Evolutionary conservation across 1,140 invertebrate species (phyloP).

Genomic region (Coptotermes formosanus): DNA sequence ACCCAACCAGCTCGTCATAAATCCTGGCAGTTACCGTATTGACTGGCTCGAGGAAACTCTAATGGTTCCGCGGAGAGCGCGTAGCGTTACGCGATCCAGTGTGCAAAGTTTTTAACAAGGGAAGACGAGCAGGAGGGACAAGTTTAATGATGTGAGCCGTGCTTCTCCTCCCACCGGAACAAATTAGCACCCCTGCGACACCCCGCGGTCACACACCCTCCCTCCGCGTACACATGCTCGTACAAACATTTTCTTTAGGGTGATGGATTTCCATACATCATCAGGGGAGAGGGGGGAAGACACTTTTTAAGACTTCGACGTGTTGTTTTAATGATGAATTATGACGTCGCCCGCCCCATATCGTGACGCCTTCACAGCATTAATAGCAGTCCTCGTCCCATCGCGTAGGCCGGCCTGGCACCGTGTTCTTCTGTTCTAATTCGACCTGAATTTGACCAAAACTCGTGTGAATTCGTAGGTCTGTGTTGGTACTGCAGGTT

Average conservation of each 20-base stretch:
- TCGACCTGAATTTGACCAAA: no score
- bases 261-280: conserved; percentile 9
- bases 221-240: background rate
- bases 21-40: no score
- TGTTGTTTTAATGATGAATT: conserved; percentile 12
- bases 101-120: background rate
- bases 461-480: no score
- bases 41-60: background rate
- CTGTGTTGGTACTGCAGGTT: no score
- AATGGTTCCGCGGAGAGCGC: background rate
- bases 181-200: conserved; percentile 8
- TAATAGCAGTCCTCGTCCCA: no score
- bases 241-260: background rate
- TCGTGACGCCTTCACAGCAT: background rate
- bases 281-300: background rate
- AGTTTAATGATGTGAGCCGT: background rate
- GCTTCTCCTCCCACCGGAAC: background rate
- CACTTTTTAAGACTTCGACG: conserved; percentile 5
- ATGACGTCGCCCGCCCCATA: background rate
- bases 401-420: no score
- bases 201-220: conserved; percentile 4
- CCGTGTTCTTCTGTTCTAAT: no score
- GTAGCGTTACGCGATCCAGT: background rate
- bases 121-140: background rate
- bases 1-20: no score